phyloP scores from a whole-genome alignment of 2,113 vertebrate species.

The Bothrops jararaca region DNA sequence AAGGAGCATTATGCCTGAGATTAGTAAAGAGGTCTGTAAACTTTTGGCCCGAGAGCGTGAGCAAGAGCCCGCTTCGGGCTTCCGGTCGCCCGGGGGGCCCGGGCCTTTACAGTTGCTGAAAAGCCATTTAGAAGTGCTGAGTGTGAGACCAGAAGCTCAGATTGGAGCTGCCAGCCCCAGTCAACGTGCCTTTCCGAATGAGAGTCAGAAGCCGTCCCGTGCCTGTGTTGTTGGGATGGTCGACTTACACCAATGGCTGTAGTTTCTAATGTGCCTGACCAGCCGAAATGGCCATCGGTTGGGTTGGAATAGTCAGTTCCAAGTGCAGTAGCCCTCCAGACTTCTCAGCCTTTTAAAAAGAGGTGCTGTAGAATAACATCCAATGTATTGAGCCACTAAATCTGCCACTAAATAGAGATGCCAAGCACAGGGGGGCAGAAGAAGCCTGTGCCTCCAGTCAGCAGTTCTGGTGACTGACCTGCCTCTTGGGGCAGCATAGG shows the following conservation, averaged over 20 bases:
- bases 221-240: too few species aligned
- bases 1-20: not conserved
- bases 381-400: too few species aligned
- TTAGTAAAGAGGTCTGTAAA: not conserved
- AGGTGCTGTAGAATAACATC: too few species aligned
- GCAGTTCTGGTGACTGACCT: too few species aligned
- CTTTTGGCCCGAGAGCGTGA: not conserved
- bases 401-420: not conserved
- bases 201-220: not conserved
- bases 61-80: not conserved
- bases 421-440: not conserved
- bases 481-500: too few species aligned
- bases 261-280: not conserved
- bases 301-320: not conserved
- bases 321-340: not conserved
- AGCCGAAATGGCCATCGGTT: not conserved
- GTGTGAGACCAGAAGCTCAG: not conserved
- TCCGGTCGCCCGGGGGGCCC: too few species aligned
- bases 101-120: not conserved
- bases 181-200: too few species aligned
- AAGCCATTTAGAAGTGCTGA: not conserved
- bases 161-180: not conserved
- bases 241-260: not conserved
- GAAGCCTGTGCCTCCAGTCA: not conserved
- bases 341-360: not conserved